These are phyloP conservation scores for Catharus bicknelli DNA, from an alignment of 2,113 vertebrate genomes.

Conservation along the genomic window DNA sequence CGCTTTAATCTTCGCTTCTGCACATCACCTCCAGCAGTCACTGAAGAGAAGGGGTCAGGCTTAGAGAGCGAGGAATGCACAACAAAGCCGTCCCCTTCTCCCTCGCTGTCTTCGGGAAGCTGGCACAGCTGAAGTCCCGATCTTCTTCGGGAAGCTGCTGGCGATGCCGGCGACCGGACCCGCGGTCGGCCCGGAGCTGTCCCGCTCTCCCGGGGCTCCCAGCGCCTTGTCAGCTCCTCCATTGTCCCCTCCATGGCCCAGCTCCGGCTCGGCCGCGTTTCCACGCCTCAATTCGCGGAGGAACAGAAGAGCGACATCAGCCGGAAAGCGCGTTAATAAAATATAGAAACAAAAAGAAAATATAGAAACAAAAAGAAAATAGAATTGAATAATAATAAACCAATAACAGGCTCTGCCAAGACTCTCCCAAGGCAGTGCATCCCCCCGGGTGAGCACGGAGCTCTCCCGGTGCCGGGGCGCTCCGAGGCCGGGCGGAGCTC, in stretches of 20 bases:
- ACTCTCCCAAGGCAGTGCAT: accelerated
- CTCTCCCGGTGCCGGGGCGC: background rate
- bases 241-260: too few species aligned
- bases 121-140: background rate
- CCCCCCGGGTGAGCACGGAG: accelerated
- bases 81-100: background rate
- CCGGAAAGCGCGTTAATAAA: background rate
- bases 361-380: accelerated
- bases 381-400: background rate
- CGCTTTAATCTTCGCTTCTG: background rate
- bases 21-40: background rate
- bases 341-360: background rate
- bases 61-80: background rate
- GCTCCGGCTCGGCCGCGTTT: background rate
- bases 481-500: background rate
- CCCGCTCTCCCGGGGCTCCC: background rate
- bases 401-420: background rate
- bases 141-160: background rate
- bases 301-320: background rate
- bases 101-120: too few species aligned
- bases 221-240: background rate
- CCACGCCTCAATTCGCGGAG: background rate
- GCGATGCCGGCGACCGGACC: background rate
- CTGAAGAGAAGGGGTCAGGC: background rate
- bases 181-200: background rate